Evolutionary conservation across 2,113 vertebrate genomes (phyloP), one percentile per base, ranked within the genome.

Genomic region (Leucosticte australis): DNA sequence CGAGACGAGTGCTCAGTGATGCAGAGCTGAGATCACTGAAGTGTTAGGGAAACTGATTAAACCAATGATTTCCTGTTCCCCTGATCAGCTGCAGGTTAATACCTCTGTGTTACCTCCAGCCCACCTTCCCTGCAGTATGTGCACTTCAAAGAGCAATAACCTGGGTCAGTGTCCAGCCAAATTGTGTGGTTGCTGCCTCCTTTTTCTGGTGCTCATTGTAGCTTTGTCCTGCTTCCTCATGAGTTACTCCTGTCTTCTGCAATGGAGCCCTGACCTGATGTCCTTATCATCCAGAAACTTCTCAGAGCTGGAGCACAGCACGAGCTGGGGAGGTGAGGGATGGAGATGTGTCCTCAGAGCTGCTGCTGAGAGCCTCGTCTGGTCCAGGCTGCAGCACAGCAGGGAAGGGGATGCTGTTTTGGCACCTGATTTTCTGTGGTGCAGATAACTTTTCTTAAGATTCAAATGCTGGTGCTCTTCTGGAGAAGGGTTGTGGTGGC

Each of bases 21-120:
- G 78, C 46, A 76, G 84, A 90, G 70, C 82, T 76, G 94, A 83
- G 74, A 73, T 53, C 82, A 57, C 53, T 82, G 65, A 85, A 83
- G 62, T 83, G 70, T 79, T 62, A 93, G 82, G 41, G 80, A 91
- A 93, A 76, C 78, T 76, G 87, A 76, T 94, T 82, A 79, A 93
- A 73, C 11, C 78, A 30, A 53, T 46, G 52, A 60, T 76, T 89
- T 84, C 64, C 76, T 55, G 47, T 86, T 86, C 73, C 21, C 52
- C 62, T 82, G 90, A 75, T 50, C 57, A 87, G 62, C 81, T 82
- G 65, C 49, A 60, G 39, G 65, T 31, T 78, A 74, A 67, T 26
- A 6, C 26, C 26, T 64, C 69, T 49, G 49, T 21, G 26, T 47
- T 78, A 33, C 33, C 44, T 82, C 56, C 30, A 60, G 69, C 67